Base-by-base conservation (phyloP, 1,140 invertebrate genomes). In the Drosophila busckii region DNA sequence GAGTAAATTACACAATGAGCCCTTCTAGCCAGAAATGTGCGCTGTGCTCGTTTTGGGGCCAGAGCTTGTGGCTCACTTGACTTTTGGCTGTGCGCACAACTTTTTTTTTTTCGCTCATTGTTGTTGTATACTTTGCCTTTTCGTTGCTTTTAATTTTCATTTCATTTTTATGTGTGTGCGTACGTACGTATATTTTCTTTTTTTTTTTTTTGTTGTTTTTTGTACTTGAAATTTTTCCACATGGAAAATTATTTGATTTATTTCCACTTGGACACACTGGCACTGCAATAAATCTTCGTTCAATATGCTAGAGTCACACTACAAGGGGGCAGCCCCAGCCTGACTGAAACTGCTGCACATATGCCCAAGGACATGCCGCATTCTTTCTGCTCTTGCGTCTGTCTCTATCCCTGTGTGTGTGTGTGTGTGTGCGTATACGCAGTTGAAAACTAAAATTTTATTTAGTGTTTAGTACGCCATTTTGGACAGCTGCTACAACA, bases 171-270 rank as follows among this genome's bases (percentile, higher is more conserved):
- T 32, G 55, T 42, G 12, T 15, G 15, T 29, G 28, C 16, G n/a
- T 12, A 2, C 7, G 0, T 13, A 26, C 12, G 8, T 32, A 5
- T 26, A 9, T 29, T 3, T 20, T 7, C n/a, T 37, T 17, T 17
- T 13, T 31, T 31, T 35, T 9, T 26, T 17, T 17, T 12, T 4
- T 26, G 17, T 41, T 45, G 41, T 41, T 55, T 34, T 53, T 52
- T 46, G 37, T 52, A 45, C 65, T 82, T 67, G 55, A 82, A 78
- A 84, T 80, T 84, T 84, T 84, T 84, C 80, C 80, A 84, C 80
- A 80, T 84, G 80, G 62, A 73, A 84, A 84, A 84, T 84, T 84
- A 84, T 84, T 84, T 84, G 80, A 84, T 84, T 84, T 84, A 84
- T 84, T 84, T 75, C 58, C 80, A 80, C 73, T 84, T 84, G 73